Conservation (phyloP, 2,888 invertebrate genomes). For the Lepeophtheirus nordmannii region DNA sequence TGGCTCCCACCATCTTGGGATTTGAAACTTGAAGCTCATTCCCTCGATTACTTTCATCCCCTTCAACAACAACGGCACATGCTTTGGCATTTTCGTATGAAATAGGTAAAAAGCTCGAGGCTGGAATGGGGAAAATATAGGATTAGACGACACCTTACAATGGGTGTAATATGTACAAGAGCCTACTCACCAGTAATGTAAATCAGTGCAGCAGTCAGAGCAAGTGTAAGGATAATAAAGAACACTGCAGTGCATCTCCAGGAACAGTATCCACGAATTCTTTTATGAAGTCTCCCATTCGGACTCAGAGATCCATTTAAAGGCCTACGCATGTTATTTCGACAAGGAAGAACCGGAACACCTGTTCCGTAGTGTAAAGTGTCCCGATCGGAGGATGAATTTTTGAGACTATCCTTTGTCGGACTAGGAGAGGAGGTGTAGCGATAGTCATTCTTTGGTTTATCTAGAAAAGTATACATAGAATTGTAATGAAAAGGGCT, state of each 20-base stretch:
- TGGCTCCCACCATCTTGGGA: slow-evolving; percentile 11
- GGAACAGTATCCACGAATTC: slow-evolving; percentile 49
- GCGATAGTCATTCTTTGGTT: slow-evolving; percentile 34
- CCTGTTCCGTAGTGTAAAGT: too few species aligned
- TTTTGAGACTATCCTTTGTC: too few species aligned
- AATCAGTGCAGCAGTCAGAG: slow-evolving; percentile 63
- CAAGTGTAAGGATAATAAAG: slow-evolving; percentile 64
- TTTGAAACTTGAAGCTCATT: not conserved
- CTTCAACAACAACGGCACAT: slow-evolving; percentile 60
- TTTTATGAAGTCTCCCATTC: slow-evolving; percentile 47
- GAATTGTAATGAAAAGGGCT: slow-evolving; percentile 44
- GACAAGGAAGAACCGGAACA: too few species aligned
- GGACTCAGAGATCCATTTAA: slow-evolving; percentile 43
- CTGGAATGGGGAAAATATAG: slow-evolving; percentile 37
- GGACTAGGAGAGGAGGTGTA: too few species aligned
- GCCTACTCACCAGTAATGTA: slow-evolving; percentile 62
- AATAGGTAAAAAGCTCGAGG: slow-evolving; percentile 66
- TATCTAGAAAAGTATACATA: slow-evolving; percentile 55
- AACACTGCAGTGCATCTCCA: slow-evolving; percentile 84
- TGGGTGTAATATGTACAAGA: not conserved
- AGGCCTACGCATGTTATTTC: too few species aligned
- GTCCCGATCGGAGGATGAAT: too few species aligned
- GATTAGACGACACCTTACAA: not conserved
- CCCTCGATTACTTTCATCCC: slow-evolving; percentile 52
- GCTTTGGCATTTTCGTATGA: slow-evolving; percentile 66